phyloP scores from a whole-genome alignment of 2,113 vertebrate species.

The Sinocyclocheilus maitianheensis region DNA sequence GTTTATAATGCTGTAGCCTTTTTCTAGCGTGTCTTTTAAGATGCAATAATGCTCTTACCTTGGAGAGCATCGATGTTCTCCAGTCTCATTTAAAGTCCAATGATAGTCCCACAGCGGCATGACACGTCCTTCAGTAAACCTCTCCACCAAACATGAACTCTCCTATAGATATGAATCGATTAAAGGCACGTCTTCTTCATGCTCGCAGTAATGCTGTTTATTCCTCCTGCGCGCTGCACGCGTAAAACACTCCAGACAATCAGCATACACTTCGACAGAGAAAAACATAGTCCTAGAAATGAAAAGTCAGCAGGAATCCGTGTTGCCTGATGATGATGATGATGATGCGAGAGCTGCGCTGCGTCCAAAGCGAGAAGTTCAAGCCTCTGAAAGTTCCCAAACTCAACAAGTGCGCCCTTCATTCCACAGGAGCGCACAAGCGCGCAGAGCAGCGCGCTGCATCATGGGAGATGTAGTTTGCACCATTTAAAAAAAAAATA shows the following conservation, averaged over 20 bases:
- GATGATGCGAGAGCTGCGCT: neutral
- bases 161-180: neutral
- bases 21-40: neutral
- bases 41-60: neutral
- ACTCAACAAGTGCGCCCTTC: conserved; percentile 41
- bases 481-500: too few species aligned
- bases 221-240: neutral
- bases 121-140: neutral
- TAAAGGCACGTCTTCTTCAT: neutral
- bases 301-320: neutral
- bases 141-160: neutral
- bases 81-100: neutral
- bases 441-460: neutral
- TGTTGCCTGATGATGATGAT: neutral
- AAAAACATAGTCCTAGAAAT: neutral
- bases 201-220: neutral
- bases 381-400: conserved; percentile 24
- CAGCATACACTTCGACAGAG: neutral
- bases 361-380: conserved; percentile 4
- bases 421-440: conserved; percentile 2
- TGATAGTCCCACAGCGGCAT: neutral
- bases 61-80: neutral
- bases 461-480: conserved; percentile 33
- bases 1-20: neutral
- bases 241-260: neutral